phyloP scores from a whole-genome alignment of 2,113 vertebrate species.

The Gymnarchus niloticus region DNA sequence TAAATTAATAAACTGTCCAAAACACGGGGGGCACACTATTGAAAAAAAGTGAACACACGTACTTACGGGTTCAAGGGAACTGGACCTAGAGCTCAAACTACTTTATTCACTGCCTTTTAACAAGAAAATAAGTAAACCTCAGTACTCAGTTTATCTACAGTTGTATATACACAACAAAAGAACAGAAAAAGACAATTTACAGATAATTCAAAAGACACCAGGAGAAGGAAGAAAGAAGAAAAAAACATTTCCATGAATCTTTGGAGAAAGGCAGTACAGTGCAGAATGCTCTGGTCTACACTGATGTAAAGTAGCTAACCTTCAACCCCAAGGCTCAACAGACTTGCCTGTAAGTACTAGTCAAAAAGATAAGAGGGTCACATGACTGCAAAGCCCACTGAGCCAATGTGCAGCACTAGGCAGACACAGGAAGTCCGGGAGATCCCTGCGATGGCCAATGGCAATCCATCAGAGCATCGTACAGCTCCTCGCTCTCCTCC shows the following conservation, averaged over 20 bases:
- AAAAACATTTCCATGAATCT: background rate
- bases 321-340: background rate
- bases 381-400: background rate
- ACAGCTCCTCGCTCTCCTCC: slow-evolving; percentile 80
- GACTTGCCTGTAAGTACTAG: background rate
- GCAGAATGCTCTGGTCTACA: background rate
- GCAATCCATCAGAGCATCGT: slow-evolving; percentile 76
- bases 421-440: slow-evolving; percentile 58
- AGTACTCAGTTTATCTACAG: background rate
- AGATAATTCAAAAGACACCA: background rate
- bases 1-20: too few relatives aligned
- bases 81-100: background rate
- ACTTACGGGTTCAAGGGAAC: background rate
- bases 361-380: background rate
- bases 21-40: background rate
- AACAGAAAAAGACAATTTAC: too few relatives aligned
- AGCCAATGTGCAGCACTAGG: background rate
- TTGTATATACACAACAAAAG: background rate
- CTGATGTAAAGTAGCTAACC: background rate
- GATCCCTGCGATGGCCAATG: slow-evolving; percentile 80
- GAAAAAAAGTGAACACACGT: background rate
- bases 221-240: background rate
- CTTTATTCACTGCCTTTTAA: background rate
- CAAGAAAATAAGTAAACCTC: background rate
- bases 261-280: background rate